Conservation (phyloP, 2,797 vertebrate genomes). For the Erethizon dorsatum region DNA sequence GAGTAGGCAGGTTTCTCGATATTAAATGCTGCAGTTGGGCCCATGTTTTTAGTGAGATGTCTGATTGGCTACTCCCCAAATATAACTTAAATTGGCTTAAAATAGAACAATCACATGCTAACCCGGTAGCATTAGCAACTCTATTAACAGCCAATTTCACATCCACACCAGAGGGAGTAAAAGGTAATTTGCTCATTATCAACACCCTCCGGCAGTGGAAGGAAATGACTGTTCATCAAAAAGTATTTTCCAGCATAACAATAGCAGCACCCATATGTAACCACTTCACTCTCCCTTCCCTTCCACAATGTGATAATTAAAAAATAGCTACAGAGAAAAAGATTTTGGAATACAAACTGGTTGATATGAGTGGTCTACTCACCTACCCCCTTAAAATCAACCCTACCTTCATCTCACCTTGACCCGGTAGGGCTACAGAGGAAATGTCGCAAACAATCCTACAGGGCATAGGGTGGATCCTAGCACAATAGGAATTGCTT, state of each 20-base stretch:
- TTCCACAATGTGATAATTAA: slow-evolving; percentile 80
- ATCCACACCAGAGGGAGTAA: slow-evolving; percentile 85
- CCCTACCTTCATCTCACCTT: slow-evolving; percentile 50
- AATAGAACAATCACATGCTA: slow-evolving; percentile 87
- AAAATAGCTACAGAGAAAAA: slow-evolving; percentile 74
- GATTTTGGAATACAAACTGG: slow-evolving; percentile 16
- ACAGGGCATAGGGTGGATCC: background rate
- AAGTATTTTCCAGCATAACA: slow-evolving; percentile 84
- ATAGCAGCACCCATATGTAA: slow-evolving; percentile 73
- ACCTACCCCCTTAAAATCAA: background rate
- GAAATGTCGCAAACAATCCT: slow-evolving; percentile 14
- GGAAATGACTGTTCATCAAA: slow-evolving; percentile 85
- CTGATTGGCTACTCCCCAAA: slow-evolving; percentile 86
- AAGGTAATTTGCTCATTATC: slow-evolving; percentile 87
- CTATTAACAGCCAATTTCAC: slow-evolving; percentile 87
- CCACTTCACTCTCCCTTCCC: slow-evolving; percentile 72
- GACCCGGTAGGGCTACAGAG: background rate
- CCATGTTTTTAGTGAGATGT: slow-evolving; percentile 66
- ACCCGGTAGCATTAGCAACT: slow-evolving; percentile 86
- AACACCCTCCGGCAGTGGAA: slow-evolving; percentile 85
- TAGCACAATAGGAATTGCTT: background rate
- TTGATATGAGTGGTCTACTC: background rate
- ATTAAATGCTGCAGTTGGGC: slow-evolving; percentile 78
- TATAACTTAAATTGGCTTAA: slow-evolving; percentile 86
- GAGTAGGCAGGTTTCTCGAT: slow-evolving; percentile 68